Conservation (phyloP, 2,888 invertebrate species). For the Calliopum simillimum region DNA sequence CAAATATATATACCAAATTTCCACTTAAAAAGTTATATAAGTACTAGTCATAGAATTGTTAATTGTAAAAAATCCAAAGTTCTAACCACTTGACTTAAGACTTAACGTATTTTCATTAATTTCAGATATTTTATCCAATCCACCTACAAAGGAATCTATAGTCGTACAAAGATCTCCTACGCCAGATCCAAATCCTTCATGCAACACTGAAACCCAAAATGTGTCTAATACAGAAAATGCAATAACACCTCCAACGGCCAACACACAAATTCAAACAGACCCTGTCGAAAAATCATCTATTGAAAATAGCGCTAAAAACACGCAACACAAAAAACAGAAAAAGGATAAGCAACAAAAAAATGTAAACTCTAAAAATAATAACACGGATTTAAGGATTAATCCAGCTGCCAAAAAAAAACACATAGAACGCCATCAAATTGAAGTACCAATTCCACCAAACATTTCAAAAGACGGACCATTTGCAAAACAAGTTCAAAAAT, state of each 20-base stretch:
- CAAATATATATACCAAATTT: too few species aligned
- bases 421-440: constrained; percentile 17
- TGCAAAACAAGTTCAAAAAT: constrained; percentile 54
- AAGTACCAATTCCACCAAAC: constrained; percentile 32
- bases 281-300: neutral
- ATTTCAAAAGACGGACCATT: constrained; percentile 51
- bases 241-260: neutral
- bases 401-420: constrained; percentile 45
- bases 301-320: neutral
- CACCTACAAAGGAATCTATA: neutral
- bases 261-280: neutral
- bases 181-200: neutral
- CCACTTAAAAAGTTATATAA: too few species aligned
- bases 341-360: neutral
- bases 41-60: too few species aligned
- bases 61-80: too few species aligned
- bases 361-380: constrained; percentile 34
- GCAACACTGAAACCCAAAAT: neutral
- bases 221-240: neutral
- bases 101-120: neutral
- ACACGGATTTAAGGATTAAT: constrained; percentile 49
- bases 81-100: too few species aligned
- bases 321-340: neutral
- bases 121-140: neutral
- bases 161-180: neutral